Evolutionary conservation across 2,888 invertebrate species (phyloP).

Genomic region (Oscheius sp.): DNA sequence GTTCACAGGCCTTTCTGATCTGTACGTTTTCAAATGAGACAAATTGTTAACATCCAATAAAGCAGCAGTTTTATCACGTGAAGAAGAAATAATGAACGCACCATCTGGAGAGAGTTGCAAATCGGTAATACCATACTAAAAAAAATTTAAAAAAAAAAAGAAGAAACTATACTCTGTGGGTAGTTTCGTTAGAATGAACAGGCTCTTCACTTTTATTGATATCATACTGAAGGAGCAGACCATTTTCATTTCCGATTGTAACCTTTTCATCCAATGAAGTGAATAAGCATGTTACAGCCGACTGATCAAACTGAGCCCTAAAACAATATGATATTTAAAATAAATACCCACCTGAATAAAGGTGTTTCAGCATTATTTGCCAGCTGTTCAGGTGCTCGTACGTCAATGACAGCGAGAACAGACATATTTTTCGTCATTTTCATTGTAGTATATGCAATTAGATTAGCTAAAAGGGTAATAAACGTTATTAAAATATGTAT

Average conservation of each 20-base stretch:
- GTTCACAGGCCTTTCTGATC: constrained; percentile 91
- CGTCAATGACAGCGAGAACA: constrained; percentile 77
- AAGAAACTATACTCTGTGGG: constrained; percentile 42
- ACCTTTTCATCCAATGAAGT: constrained; percentile 85
- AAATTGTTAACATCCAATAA: constrained; percentile 83
- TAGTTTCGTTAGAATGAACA: constrained; percentile 72
- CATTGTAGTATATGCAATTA: constrained; percentile 63
- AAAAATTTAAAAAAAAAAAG: not conserved
- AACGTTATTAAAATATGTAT: constrained; percentile 2
- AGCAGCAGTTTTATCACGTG: constrained; percentile 94
- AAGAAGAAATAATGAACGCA: constrained; percentile 87
- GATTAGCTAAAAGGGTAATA: constrained; percentile 36
- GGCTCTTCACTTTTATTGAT: constrained; percentile 74
- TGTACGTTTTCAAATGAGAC: constrained; percentile 86
- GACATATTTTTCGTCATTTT: constrained; percentile 64
- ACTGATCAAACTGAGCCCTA: constrained; percentile 50
- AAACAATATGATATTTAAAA: constrained; percentile 20
- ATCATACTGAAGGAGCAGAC: constrained; percentile 86
- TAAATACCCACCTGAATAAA: constrained; percentile 5
- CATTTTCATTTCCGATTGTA: constrained; percentile 43
- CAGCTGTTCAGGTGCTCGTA: constrained; percentile 72
- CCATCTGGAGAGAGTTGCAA: constrained; percentile 84
- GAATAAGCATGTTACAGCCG: constrained; percentile 77
- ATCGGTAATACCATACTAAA: constrained; percentile 81
- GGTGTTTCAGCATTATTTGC: constrained; percentile 34